Evolutionary conservation across 2,113 vertebrate species (phyloP).

Genomic region (Oreochromis tanganicae): DNA sequence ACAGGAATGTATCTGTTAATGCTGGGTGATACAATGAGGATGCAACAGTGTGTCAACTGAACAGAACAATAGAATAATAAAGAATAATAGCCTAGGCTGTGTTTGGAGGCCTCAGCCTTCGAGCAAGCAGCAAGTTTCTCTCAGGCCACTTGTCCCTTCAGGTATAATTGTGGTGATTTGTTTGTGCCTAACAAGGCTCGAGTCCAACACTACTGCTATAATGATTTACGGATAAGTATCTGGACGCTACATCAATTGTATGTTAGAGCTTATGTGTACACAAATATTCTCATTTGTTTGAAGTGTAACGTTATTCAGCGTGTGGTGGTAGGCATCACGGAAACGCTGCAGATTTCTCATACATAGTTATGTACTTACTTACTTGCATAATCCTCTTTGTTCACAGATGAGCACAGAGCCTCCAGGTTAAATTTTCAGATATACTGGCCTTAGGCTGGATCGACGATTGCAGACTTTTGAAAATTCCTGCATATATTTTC

Average conservation of each 20-base stretch:
- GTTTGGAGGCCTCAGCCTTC: conserved; percentile 3
- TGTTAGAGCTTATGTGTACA: neutral
- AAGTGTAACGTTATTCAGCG: neutral
- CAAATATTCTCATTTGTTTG: neutral
- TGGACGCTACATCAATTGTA: neutral
- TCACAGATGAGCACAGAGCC: conserved; percentile 13
- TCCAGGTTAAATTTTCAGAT: neutral
- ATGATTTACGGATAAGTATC: neutral
- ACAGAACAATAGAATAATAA: neutral
- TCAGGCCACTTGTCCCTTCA: conserved; percentile 56
- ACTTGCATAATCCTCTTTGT: conserved; percentile 12
- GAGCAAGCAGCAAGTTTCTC: conserved; percentile 39
- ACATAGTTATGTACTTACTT: neutral
- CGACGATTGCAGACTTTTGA: neutral
- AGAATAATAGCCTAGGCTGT: conserved; percentile 16
- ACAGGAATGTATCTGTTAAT: neutral
- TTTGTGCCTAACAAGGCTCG: neutral
- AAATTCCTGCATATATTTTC: neutral
- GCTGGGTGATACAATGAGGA: conserved; percentile 60
- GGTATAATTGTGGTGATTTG: conserved; percentile 28
- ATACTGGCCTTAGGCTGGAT: neutral
- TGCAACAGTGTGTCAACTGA: conserved; percentile 51
- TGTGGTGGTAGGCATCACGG: neutral
- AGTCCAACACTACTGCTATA: neutral
- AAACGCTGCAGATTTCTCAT: neutral